These are phyloP conservation scores for Chrysochloris asiatica DNA, from an alignment of 2,113 vertebrate genomes.

Conservation along the genomic window DNA sequence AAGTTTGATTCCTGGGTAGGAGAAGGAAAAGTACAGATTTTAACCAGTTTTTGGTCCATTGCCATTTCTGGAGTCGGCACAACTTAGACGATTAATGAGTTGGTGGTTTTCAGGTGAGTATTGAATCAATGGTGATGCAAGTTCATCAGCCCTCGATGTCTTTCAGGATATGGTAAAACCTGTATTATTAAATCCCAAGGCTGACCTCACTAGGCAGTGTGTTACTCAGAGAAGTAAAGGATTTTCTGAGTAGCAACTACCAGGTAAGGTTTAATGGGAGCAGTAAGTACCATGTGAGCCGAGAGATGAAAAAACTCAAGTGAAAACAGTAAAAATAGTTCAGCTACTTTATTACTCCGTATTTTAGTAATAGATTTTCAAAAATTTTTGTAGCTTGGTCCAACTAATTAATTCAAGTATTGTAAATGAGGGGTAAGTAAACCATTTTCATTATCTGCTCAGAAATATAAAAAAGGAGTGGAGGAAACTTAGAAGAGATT, in stretches of 20 bases:
- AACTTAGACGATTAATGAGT: not conserved
- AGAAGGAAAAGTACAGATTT: not conserved
- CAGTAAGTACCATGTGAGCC: not conserved
- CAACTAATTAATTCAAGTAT: not conserved
- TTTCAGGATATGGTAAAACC: not conserved
- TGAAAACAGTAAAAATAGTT: not conserved
- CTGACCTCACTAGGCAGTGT: not conserved
- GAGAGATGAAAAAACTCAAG: not conserved
- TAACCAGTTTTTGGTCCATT: not conserved
- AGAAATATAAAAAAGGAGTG: not conserved
- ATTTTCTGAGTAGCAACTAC: not conserved
- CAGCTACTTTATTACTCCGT: not conserved
- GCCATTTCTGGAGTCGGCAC: not conserved
- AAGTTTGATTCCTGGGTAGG: not conserved
- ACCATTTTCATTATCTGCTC: not conserved
- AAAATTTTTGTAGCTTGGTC: not conserved
- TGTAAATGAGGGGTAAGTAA: not conserved
- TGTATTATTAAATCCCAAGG: not conserved
- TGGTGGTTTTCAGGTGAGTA: slow-evolving; percentile 1
- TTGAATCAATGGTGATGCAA: not conserved
- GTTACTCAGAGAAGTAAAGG: not conserved
- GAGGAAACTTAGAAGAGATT: slow-evolving; percentile 2
- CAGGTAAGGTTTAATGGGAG: not conserved
- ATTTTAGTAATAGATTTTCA: not conserved
- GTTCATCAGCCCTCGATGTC: not conserved